phyloP scores from a whole-genome alignment of 2,888 invertebrate species.

The Dromius quadrimaculatus region DNA sequence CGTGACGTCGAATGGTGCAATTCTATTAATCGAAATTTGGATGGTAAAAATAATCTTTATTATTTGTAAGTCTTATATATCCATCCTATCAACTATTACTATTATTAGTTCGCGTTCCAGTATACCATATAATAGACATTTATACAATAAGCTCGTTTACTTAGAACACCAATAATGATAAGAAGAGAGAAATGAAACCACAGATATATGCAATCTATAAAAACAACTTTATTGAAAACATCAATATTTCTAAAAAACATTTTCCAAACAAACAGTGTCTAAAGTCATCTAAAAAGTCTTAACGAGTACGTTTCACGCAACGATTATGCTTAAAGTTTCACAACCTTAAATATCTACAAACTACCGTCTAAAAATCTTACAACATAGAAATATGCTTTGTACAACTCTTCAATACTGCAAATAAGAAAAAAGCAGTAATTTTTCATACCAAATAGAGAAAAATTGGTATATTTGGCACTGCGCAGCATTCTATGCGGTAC shows the following conservation, averaged over 20 bases:
- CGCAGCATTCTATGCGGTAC: constrained; percentile 13
- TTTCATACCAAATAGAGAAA: constrained; percentile 13
- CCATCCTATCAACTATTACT: no score
- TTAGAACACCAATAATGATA: no score
- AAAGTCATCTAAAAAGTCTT: not conserved
- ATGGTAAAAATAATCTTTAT: no score
- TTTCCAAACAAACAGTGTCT: constrained; percentile 20
- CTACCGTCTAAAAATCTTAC: not conserved
- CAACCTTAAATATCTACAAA: not conserved
- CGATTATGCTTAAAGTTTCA: constrained; percentile 3
- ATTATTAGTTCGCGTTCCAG: no score
- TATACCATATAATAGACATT: no score
- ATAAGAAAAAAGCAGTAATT: not conserved
- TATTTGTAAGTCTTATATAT: no score
- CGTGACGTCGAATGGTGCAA: no score
- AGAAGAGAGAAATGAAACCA: no score
- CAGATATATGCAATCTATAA: constrained; percentile 29
- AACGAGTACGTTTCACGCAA: constrained; percentile 26
- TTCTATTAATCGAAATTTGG: no score
- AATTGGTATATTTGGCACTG: constrained; percentile 13
- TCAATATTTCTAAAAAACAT: constrained; percentile 25
- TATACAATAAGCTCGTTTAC: no score
- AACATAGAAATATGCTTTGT: constrained; percentile 10
- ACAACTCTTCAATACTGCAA: not conserved
- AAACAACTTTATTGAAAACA: constrained; percentile 40